Evolutionary conservation across 2,113 vertebrate species (phyloP).

Genomic region (Zosterops japonicus): DNA sequence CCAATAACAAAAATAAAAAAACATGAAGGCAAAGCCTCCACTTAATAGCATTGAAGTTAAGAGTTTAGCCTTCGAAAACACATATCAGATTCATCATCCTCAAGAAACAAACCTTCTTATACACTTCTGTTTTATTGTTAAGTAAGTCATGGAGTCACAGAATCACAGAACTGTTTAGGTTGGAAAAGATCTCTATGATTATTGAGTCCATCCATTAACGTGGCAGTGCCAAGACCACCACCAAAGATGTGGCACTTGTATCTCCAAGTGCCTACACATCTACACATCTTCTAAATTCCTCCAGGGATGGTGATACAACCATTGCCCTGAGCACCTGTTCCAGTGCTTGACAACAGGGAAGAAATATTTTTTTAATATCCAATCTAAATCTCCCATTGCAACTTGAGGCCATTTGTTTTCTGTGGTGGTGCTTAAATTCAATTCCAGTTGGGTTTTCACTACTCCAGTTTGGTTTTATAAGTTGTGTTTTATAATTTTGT

Average conservation of each 20-base stretch:
- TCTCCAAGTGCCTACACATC: neutral
- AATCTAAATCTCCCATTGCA: neutral
- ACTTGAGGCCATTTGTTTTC: neutral
- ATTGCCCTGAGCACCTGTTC: neutral
- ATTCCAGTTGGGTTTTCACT: too few relatives aligned
- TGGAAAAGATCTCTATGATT: neutral
- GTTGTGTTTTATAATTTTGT: too few relatives aligned
- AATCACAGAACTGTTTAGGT: neutral
- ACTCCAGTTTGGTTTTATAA: too few relatives aligned
- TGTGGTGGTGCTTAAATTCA: too few relatives aligned
- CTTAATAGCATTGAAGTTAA: neutral
- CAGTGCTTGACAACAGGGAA: neutral
- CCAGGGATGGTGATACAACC: neutral
- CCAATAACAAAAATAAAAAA: accelerated
- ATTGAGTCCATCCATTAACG: neutral
- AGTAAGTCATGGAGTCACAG: neutral
- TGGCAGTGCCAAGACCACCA: neutral
- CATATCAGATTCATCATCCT: neutral
- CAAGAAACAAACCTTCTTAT: neutral
- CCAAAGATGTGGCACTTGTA: neutral
- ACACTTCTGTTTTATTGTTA: neutral
- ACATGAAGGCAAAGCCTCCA: accelerated
- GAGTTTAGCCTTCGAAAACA: neutral
- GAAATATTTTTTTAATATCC: neutral
- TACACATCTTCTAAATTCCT: neutral